These are phyloP conservation scores for Rhinichthys osculus DNA, from an alignment of 2,797 vertebrate genomes.

Conservation along the genomic window DNA sequence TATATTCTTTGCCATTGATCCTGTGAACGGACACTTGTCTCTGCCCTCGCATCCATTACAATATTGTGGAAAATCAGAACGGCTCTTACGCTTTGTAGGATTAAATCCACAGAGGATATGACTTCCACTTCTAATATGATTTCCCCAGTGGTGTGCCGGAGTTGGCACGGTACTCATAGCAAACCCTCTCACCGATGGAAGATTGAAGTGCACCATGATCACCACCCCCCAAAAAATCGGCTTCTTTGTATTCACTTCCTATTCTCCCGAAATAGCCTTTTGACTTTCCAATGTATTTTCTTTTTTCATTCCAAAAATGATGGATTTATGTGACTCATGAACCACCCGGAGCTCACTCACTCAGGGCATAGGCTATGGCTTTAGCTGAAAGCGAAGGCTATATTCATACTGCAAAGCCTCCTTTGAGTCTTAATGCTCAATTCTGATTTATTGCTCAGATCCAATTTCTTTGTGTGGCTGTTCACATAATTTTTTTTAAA, in stretches of 20 bases:
- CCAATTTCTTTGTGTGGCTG: background rate
- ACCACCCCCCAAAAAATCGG: background rate
- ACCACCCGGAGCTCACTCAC: background rate
- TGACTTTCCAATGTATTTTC: constrained; percentile 39
- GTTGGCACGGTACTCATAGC: constrained; percentile 14
- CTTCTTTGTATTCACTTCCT: constrained; percentile 49
- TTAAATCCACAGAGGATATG: constrained; percentile 70
- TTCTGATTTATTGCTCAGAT: background rate
- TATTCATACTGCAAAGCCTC: background rate
- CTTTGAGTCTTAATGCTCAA: background rate
- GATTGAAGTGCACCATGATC: constrained; percentile 55
- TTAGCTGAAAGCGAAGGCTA: background rate
- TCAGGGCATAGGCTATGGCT: background rate
- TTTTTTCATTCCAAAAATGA: constrained; percentile 53
- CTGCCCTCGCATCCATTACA: constrained; percentile 74
- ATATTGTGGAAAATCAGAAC: constrained; percentile 77
- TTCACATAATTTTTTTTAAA: background rate
- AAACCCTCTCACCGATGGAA: constrained; percentile 24
- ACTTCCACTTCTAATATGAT: constrained; percentile 76
- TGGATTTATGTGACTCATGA: constrained; percentile 48
- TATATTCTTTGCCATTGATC: constrained; percentile 46
- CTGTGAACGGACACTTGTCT: constrained; percentile 61
- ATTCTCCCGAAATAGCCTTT: constrained; percentile 31
- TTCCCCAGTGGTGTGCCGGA: constrained; percentile 68
- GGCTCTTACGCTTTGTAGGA: constrained; percentile 71